Percentiles rank a stretch among this genome's conserved stretches.
Evolutionary conservation across 2,888 invertebrate genomes (phyloP).

Genomic region (Oscheius sp.): DNA sequence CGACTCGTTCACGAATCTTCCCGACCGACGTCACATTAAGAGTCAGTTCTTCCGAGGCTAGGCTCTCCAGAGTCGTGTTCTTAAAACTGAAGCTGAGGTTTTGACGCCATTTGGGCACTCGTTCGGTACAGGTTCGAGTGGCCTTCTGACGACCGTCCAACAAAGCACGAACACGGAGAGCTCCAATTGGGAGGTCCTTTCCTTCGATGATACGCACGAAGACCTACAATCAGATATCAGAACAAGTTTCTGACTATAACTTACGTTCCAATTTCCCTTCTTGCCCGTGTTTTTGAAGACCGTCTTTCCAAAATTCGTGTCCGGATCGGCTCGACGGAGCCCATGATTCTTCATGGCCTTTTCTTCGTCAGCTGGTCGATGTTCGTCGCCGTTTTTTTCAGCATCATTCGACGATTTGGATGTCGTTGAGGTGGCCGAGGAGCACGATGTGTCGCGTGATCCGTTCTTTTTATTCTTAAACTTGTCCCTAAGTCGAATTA

Average conservation of each 20-base stretch:
- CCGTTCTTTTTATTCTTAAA: slow-evolving; percentile 6
- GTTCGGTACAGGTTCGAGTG: slow-evolving; percentile 55
- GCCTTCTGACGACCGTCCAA: slow-evolving; percentile 50
- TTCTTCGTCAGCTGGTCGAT: neutral
- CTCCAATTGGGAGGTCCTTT: slow-evolving; percentile 50
- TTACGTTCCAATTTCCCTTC: slow-evolving; percentile 53
- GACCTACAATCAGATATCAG: slow-evolving; percentile 37
- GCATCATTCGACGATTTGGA: slow-evolving; percentile 4
- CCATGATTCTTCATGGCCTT: slow-evolving; percentile 25
- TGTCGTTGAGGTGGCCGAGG: neutral
- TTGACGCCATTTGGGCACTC: slow-evolving; percentile 55
- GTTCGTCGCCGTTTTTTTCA: neutral
- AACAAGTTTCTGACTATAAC: neutral
- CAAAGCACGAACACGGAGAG: slow-evolving; percentile 44
- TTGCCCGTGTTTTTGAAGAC: slow-evolving; percentile 48
- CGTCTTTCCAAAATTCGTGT: slow-evolving; percentile 44
- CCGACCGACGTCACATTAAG: slow-evolving; percentile 45
- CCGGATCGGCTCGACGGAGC: slow-evolving; percentile 36
- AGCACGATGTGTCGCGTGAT: neutral
- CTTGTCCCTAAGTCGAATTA: slow-evolving; percentile 1
- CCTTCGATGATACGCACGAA: slow-evolving; percentile 57
- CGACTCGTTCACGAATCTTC: slow-evolving; percentile 15
- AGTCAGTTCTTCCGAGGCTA: slow-evolving; percentile 50
- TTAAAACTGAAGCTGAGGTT: slow-evolving; percentile 39
- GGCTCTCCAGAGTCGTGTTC: slow-evolving; percentile 43